phyloP scores from a whole-genome alignment of 2,888 invertebrate species.

The Brenthis hecate region DNA sequence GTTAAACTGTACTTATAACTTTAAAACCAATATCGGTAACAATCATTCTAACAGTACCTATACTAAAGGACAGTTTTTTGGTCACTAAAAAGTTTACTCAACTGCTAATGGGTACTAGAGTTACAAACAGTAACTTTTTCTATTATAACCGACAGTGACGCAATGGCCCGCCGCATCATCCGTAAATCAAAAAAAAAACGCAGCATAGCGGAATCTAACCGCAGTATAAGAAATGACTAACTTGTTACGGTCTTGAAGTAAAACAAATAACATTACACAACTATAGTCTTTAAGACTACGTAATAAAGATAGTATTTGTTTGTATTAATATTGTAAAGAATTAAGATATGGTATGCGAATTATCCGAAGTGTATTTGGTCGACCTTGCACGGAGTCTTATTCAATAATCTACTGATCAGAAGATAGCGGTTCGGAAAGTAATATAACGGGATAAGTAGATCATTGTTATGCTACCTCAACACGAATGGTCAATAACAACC shows the following conservation, averaged over 20 bases:
- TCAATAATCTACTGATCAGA: constrained; percentile 68
- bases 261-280: constrained; percentile 23
- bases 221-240: constrained; percentile 35
- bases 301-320: constrained; percentile 25
- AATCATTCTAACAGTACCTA: not conserved
- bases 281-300: constrained; percentile 4
- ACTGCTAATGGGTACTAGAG: not conserved
- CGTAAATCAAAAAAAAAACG: constrained; percentile 27
- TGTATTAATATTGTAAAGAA: not conserved
- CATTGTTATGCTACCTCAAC: constrained; percentile 18
- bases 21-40: constrained; percentile 4
- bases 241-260: constrained; percentile 12
- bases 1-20: not conserved
- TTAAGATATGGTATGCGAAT: not conserved
- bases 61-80: not conserved
- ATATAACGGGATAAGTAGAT: constrained; percentile 59
- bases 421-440: constrained; percentile 63
- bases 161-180: constrained; percentile 15
- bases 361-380: constrained; percentile 30
- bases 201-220: constrained; percentile 31
- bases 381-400: constrained; percentile 48
- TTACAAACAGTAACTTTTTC: not conserved
- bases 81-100: not conserved
- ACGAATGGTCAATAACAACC: constrained; percentile 11
- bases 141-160: constrained; percentile 15